Conservation (phyloP, 1,140 invertebrate species). For the Musca domestica region DNA sequence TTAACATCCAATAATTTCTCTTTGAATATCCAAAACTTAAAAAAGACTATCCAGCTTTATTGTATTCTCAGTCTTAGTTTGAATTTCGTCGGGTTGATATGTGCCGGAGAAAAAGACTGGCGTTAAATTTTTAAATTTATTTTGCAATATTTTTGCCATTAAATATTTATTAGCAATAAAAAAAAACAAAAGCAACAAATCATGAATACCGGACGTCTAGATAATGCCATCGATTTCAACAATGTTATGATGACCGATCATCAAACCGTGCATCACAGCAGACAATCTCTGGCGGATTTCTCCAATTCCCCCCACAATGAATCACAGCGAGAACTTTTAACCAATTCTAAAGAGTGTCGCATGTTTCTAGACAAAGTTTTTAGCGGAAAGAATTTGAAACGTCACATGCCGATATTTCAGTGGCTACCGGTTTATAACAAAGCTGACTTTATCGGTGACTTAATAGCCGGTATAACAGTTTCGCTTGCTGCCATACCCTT, state of each 20-base stretch:
- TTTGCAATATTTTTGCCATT: too few species aligned
- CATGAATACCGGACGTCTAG: too few species aligned
- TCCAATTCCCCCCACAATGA: not conserved
- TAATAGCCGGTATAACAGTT: conserved; percentile 82
- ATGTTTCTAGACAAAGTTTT: conserved; percentile 5
- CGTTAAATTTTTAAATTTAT: too few species aligned
- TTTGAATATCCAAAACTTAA: too few species aligned
- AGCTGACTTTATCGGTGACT: conserved; percentile 62
- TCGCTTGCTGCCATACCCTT: conserved; percentile 78
- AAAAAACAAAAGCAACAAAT: too few species aligned
- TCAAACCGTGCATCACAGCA: conserved; percentile 3
- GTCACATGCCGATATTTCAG: conserved; percentile 65
- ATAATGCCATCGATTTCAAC: too few species aligned
- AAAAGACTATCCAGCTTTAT: too few species aligned
- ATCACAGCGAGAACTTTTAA: not conserved
- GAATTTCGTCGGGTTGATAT: too few species aligned
- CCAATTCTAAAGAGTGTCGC: not conserved
- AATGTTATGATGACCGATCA: conserved; percentile 21
- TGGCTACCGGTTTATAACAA: conserved; percentile 71
- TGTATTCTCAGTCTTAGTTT: too few species aligned
- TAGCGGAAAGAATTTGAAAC: conserved; percentile 62
- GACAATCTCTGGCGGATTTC: not conserved
- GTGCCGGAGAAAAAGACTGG: too few species aligned
- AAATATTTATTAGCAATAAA: too few species aligned
- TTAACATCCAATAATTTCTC: too few species aligned